Evolutionary conservation across 2,797 vertebrate species (phyloP), one percentile per base, ranked within the genome.

Genomic region (Sibirionetta formosa): DNA sequence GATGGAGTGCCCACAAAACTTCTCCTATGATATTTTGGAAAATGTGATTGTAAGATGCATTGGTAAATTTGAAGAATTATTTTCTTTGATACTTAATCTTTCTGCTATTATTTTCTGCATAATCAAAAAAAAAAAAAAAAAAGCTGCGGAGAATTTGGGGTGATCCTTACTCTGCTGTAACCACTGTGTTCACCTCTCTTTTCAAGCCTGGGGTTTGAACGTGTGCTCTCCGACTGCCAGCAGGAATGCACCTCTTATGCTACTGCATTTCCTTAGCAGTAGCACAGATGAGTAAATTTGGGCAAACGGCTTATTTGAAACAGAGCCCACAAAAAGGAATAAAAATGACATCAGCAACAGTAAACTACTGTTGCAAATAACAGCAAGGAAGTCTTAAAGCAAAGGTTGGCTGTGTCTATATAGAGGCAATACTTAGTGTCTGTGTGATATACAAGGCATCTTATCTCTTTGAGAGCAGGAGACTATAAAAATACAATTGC

Each of bases 401-500:
- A 97, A 96, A 98, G 97, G 96, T 94, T 97, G 96, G 82, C 93
- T 96, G 73, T 87, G 83, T 96, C 96, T 97, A 29, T 14, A 91
- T 17, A 54, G 78, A 97, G 97, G 97, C 95, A 97, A 96, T 93
- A 97, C 97, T 96, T 93, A 88, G 91, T 96, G 95, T 96, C 91
- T 94, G 77, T 29, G 78, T 94, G 96, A 97, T 98, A 98, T 97
- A 97, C 72, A 97, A 98, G 95, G 88, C 93, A 95, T 97, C 98
- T 98, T 98, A 98, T 98, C 98, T 98, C 97, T 97, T 90, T 97
- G 97, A 97, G 97, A 98, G 96, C 97, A 98, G 97, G 91, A 98
- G 96, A 97, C 97, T 97, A 98, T 98, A 98, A 98, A 98, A 98
- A 97, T 95, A 97, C 98, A 98, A 98, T 98, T 98, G 97, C 97